Percentiles rank a stretch among this genome's conserved stretches.
These are phyloP conservation scores for Lobophora halterata DNA, from an alignment of 2,888 invertebrate species.

Conservation along the genomic window DNA sequence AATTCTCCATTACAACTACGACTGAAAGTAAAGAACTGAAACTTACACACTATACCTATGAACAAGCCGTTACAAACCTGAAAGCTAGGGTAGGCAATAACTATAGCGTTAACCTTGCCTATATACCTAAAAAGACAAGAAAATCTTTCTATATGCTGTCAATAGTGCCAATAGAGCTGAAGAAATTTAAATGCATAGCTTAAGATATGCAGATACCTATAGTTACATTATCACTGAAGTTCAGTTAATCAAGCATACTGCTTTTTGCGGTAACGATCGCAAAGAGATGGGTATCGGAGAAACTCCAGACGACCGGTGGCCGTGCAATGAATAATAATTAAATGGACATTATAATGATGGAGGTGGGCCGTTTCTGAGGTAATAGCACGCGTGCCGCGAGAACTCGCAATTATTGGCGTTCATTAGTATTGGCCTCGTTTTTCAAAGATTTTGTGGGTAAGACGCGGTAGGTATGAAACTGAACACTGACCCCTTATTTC, in stretches of 20 bases:
- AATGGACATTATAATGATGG: constrained; percentile 62
- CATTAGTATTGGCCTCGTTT: constrained; percentile 56
- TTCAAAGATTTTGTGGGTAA: constrained; percentile 44
- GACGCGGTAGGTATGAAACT: constrained; percentile 1
- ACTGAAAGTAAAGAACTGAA: constrained; percentile 64
- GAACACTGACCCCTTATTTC: too few relatives aligned
- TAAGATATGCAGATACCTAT: too few relatives aligned
- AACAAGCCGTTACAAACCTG: too few relatives aligned
- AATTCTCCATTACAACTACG: constrained; percentile 77
- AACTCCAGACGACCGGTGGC: constrained; percentile 40
- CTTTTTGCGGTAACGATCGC: constrained; percentile 47
- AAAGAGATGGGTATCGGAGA: constrained; percentile 44
- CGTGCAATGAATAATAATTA: constrained; percentile 62
- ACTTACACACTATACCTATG: too few relatives aligned
- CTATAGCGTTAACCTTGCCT: too few relatives aligned
- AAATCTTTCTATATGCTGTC: too few relatives aligned
- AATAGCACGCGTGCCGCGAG: constrained; percentile 55
- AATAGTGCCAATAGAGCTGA: too few relatives aligned
- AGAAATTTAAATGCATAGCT: too few relatives aligned
- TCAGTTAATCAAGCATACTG: constrained; percentile 42
- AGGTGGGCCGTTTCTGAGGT: constrained; percentile 54
- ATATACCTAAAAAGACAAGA: too few relatives aligned
- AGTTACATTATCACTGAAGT: too few relatives aligned
- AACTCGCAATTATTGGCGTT: constrained; percentile 64
- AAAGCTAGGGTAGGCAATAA: too few relatives aligned